Percentiles rank a stretch among this genome's conserved stretches.
Evolutionary conservation across 2,888 invertebrate genomes (phyloP).

Genomic region (Melanostoma scalare): DNA sequence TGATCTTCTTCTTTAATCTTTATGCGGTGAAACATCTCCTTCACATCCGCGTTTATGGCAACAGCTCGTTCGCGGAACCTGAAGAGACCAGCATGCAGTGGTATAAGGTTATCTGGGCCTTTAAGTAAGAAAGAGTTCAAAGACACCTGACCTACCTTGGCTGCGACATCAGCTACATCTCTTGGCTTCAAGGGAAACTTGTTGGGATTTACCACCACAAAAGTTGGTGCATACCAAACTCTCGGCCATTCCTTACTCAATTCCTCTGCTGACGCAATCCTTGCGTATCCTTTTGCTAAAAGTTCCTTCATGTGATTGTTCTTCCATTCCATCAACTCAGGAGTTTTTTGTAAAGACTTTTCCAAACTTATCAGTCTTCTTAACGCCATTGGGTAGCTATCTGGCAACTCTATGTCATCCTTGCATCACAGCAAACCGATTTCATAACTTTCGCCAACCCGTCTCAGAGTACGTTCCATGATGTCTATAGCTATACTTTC

Average conservation of each 20-base stretch:
- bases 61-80: conserved; percentile 46
- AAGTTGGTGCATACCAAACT: conserved; percentile 75
- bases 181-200: conserved; percentile 40
- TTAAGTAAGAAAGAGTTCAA: conserved; percentile 34
- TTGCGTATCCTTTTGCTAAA: conserved; percentile 30
- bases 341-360: conserved; percentile 17
- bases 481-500: too few relatives aligned
- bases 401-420: too few relatives aligned
- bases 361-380: neutral
- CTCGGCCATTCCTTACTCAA: neutral
- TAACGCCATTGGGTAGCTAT: neutral
- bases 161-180: conserved; percentile 56
- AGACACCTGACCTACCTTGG: conserved; percentile 35
- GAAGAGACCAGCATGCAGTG: conserved; percentile 36
- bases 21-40: conserved; percentile 62
- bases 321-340: neutral
- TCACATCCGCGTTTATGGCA: conserved; percentile 55
- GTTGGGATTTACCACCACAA: conserved; percentile 36
- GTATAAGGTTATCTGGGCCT: conserved; percentile 22
- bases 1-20: conserved; percentile 22
- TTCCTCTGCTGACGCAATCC: conserved; percentile 41
- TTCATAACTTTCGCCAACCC: too few relatives aligned
- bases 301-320: neutral
- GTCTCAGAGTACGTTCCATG: too few relatives aligned
- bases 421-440: too few relatives aligned